Evolutionary conservation across 2,113 vertebrate species (phyloP).

Genomic region (Mastomys coucha): DNA sequence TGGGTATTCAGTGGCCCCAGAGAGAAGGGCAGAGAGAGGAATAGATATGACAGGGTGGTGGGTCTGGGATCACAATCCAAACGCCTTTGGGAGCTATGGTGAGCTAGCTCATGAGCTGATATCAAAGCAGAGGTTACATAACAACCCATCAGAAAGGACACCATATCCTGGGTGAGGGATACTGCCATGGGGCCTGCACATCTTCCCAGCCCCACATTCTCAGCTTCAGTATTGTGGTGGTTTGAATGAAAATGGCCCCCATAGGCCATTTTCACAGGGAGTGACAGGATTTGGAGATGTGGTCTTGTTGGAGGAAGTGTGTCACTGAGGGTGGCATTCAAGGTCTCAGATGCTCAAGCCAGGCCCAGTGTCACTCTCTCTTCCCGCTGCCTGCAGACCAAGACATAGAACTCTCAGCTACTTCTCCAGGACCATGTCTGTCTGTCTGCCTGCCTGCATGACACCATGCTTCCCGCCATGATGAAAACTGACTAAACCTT

Average conservation of each 20-base stretch:
- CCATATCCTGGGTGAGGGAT: fast-evolving
- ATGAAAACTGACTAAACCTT: not conserved
- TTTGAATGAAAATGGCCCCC: not conserved
- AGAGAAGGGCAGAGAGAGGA: not conserved
- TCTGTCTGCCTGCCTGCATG: not conserved
- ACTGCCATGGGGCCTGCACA: fast-evolving
- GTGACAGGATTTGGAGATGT: not conserved
- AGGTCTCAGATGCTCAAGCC: not conserved
- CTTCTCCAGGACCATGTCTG: not conserved
- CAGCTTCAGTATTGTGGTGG: not conserved
- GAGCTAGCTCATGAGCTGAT: not conserved
- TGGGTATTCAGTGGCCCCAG: not conserved
- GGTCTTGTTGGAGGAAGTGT: not conserved
- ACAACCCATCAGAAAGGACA: not conserved
- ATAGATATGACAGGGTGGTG: not conserved
- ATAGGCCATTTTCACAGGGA: not conserved
- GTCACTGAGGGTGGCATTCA: not conserved
- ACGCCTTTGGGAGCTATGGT: not conserved
- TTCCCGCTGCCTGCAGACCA: not conserved
- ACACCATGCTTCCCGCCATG: not conserved
- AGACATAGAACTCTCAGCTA: not conserved
- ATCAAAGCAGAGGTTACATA: not conserved
- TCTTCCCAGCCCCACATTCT: not conserved
- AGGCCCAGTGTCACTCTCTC: not conserved
- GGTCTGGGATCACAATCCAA: not conserved